Evolutionary conservation across 2,113 vertebrate genomes (phyloP).

Genomic region (Anhinga anhinga): DNA sequence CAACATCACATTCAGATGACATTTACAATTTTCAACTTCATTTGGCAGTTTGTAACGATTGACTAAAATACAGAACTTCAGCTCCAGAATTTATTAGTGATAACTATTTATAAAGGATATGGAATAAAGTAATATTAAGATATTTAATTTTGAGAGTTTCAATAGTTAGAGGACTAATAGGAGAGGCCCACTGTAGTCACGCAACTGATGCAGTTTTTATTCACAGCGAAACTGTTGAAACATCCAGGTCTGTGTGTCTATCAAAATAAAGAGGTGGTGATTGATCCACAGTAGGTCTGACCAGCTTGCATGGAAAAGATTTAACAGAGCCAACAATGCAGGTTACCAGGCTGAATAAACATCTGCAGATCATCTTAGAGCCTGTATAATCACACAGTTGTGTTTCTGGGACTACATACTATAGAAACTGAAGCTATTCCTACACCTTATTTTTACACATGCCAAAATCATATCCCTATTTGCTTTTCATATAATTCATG

Average conservation of each 20-base stretch:
- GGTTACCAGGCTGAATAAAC: neutral
- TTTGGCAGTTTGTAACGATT: neutral
- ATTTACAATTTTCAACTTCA: neutral
- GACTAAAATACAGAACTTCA: neutral
- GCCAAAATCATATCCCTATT: neutral
- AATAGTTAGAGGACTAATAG: neutral
- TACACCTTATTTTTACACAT: neutral
- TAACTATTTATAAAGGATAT: neutral
- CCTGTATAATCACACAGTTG: neutral
- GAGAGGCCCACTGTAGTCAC: fast-evolving
- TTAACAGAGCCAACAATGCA: neutral
- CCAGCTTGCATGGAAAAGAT: neutral
- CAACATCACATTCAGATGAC: neutral
- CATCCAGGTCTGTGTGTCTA: neutral
- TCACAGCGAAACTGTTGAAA: neutral
- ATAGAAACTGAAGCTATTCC: neutral
- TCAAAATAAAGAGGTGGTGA: neutral
- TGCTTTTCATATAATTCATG: neutral
- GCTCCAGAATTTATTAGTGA: neutral
- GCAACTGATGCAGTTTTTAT: neutral
- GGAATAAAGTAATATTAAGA: neutral
- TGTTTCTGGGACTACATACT: neutral
- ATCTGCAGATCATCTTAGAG: neutral
- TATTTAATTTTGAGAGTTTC: neutral
- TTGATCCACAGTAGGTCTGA: neutral